Base-by-base conservation (phyloP, 2,113 vertebrate genomes). In the Tenrec ecaudatus region DNA sequence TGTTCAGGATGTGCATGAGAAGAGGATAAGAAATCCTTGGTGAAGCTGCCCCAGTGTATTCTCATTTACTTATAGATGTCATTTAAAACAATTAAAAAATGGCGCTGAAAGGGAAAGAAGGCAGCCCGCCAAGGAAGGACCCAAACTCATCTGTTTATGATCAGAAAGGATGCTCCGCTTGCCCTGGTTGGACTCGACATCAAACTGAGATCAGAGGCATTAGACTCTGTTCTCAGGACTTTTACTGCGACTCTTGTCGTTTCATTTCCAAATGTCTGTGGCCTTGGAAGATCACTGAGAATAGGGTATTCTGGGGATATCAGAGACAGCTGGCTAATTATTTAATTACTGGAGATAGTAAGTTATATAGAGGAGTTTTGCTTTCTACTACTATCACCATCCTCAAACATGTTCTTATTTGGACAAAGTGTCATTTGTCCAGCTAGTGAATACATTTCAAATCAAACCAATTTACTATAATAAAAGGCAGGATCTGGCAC, bases 401-500 rank as follows among this genome's bases (percentile, higher is more conserved):
- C 95, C 62, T 92, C 83, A 8, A 66, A 17, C 15, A 9, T 57
- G 6, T 77, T 96, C 95, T 76, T 83, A 83, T 92, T 31, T 93
- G 93, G 97, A 96, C 90, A 92, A 96, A 97, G 20, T 79, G 38
- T 88, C 84, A 83, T 27, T 95, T 94, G 83, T 19, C 71, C 27
- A 79, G 68, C 68, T 83, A 81, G 79, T 95, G 90, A 97, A 92
- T 71, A 96, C 22, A 96, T 19, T 87, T 95, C 36, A 90, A 95
- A 81, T 84, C 92, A 93, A 93, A 95, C 60, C 11, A 60, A 91
- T 88, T 91, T 85, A 78, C 31, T 85, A 31, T 85, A 96, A 96
- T 96, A 96, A 95, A 96, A 93, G 86, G 23, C 78, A 97, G 86
- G 95, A n/a, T 66, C 83, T 23, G 91, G 40, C 77, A 94, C 79